Percentiles rank a stretch among this genome's conserved stretches.
Conservation (phyloP, 1,140 invertebrate genomes). For the Drosophila pruinosa region DNA sequence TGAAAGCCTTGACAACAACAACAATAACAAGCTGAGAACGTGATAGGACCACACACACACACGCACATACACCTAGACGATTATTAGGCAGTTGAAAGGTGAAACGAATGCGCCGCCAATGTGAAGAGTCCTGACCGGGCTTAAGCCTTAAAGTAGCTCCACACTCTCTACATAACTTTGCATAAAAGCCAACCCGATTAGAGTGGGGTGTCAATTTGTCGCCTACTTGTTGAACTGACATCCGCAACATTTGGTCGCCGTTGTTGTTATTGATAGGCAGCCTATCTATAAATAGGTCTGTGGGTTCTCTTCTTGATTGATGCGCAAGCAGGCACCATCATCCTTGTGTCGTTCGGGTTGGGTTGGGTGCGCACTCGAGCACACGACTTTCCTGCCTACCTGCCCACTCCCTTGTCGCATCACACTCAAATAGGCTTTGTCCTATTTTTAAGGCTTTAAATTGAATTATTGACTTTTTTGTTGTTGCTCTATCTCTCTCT, state of each 20-base stretch:
- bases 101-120: constrained; percentile 20
- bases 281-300: constrained; percentile 42
- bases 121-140: background rate
- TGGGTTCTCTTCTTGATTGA: constrained; percentile 32
- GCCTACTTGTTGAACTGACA: constrained; percentile 48
- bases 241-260: constrained; percentile 21
- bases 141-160: constrained; percentile 25
- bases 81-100: constrained; percentile 53
- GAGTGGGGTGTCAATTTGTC: constrained; percentile 34
- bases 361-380: constrained; percentile 10
- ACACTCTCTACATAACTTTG: constrained; percentile 24
- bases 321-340: constrained; percentile 11
- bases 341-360: background rate
- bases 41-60: constrained; percentile 20
- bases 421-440: constrained; percentile 59
- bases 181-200: constrained; percentile 8
- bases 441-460: constrained; percentile 68
- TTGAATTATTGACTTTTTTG: constrained; percentile 43
- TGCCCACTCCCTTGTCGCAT: background rate
- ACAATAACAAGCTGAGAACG: constrained; percentile 31
- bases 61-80: background rate
- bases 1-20: constrained; percentile 47
- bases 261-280: constrained; percentile 44
- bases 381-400: background rate
- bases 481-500: constrained; percentile 3